phyloP scores from a whole-genome alignment of 1,140 invertebrate genomes.

The Heliconius nattereri region DNA sequence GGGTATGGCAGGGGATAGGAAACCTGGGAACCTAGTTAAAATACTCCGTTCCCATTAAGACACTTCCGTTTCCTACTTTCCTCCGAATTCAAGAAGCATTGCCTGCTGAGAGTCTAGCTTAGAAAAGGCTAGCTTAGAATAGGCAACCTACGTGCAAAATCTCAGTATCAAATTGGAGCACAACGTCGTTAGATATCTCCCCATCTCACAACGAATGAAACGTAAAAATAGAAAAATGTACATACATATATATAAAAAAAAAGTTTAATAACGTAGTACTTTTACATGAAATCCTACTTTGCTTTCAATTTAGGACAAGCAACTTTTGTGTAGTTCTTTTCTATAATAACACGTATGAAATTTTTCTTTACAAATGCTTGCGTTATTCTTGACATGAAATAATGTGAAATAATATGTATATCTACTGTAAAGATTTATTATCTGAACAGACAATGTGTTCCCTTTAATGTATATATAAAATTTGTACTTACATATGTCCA shows the following conservation, averaged over 20 bases:
- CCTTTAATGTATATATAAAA: not conserved
- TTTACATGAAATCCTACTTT: constrained; percentile 14
- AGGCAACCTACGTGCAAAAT: not conserved
- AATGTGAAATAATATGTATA: constrained; percentile 1
- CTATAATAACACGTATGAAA: constrained; percentile 14
- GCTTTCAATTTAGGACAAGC: constrained; percentile 14
- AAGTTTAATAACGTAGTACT: constrained; percentile 4
- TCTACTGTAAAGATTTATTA: not conserved
- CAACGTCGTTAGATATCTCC: not conserved
- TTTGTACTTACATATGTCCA: too few relatives aligned
- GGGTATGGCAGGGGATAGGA: too few relatives aligned
- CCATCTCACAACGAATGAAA: constrained; percentile 1
- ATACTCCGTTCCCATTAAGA: too few relatives aligned
- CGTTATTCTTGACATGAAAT: constrained; percentile 12
- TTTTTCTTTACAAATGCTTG: constrained; percentile 9
- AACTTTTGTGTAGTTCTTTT: constrained; percentile 14
- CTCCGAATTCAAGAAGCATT: too few relatives aligned
- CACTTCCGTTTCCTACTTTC: too few relatives aligned
- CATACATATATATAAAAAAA: not conserved
- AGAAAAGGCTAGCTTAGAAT: not conserved
- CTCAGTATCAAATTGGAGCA: not conserved
- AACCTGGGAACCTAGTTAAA: too few relatives aligned
- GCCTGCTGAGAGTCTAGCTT: too few relatives aligned
- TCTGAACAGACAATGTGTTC: constrained; percentile 4
- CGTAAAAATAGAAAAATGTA: not conserved